These are phyloP conservation scores for Lomographa bimaculata DNA, from an alignment of 2,888 invertebrate species.

Conservation along the genomic window DNA sequence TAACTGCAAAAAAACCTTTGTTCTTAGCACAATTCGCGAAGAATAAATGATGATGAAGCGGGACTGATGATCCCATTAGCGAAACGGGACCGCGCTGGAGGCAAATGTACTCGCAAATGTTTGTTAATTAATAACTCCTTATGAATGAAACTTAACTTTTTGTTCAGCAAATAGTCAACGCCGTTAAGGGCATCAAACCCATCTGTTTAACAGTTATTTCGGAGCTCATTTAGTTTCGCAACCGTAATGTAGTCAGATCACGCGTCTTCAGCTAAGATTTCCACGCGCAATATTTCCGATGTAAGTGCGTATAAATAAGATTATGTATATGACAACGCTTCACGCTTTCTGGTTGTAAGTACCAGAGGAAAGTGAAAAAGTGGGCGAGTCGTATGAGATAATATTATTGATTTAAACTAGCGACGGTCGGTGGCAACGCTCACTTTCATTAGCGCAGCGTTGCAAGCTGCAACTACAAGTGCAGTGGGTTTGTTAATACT, in stretches of 20 bases:
- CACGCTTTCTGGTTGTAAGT: slow-evolving; percentile 69
- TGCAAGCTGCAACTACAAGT: slow-evolving; percentile 3
- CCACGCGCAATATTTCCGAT: neutral
- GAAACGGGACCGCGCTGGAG: slow-evolving; percentile 12
- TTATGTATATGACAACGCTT: slow-evolving; percentile 47
- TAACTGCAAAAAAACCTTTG: slow-evolving; percentile 11
- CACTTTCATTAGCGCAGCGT: slow-evolving; percentile 60
- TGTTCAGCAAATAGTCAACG: slow-evolving; percentile 17
- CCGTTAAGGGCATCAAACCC: slow-evolving; percentile 25
- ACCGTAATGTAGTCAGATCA: neutral
- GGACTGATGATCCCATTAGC: slow-evolving; percentile 18
- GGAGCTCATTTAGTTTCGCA: slow-evolving; percentile 1
- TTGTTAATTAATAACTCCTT: slow-evolving; percentile 17
- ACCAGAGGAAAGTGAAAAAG: slow-evolving; percentile 72
- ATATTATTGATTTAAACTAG: slow-evolving; percentile 60
- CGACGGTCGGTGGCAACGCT: slow-evolving; percentile 55
- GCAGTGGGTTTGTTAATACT: neutral
- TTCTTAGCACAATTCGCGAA: slow-evolving; percentile 14
- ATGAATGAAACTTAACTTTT: slow-evolving; percentile 16
- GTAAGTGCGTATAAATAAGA: slow-evolving; percentile 27
- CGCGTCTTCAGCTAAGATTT: slow-evolving; percentile 1
- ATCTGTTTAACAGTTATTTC: slow-evolving; percentile 15
- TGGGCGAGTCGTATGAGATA: slow-evolving; percentile 67
- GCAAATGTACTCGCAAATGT: slow-evolving; percentile 20
- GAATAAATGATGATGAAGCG: slow-evolving; percentile 23